phyloP scores from a whole-genome alignment of 1,140 invertebrate species.

The Trialeurodes vaporariorum region DNA sequence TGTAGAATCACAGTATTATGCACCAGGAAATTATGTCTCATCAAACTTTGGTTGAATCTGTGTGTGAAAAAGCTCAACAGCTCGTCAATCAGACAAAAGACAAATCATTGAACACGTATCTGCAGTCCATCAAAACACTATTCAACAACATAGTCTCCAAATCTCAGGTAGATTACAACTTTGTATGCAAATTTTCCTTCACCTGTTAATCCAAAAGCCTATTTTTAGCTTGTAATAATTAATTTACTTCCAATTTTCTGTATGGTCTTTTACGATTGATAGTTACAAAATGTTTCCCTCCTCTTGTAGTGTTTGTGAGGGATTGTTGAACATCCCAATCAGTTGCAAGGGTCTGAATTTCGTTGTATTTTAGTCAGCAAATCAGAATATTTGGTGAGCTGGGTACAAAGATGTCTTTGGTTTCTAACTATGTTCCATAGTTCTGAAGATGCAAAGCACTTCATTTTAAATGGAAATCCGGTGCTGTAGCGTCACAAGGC shows the following conservation, averaged over 20 bases:
- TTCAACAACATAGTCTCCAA: constrained; percentile 80
- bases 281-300: too few relatives aligned
- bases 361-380: too few relatives aligned
- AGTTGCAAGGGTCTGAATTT: too few relatives aligned
- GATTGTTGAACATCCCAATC: too few relatives aligned
- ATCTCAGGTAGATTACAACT: constrained; percentile 45
- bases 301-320: too few relatives aligned
- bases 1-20: constrained; percentile 80
- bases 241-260: background rate
- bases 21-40: constrained; percentile 92
- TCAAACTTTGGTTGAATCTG: constrained; percentile 74
- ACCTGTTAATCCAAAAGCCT: background rate
- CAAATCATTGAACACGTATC: constrained; percentile 67
- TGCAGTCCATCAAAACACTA: constrained; percentile 78
- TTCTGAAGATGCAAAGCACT: too few relatives aligned
- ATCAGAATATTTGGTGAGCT: too few relatives aligned
- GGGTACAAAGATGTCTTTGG: too few relatives aligned
- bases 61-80: constrained; percentile 83
- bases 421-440: too few relatives aligned
- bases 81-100: constrained; percentile 82
- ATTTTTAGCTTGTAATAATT: background rate
- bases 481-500: too few relatives aligned
- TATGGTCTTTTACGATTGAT: background rate
- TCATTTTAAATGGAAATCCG: too few relatives aligned
- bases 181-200: background rate